A percentile compares a stretch with the other conserved stretches of the same genome.
Evolutionary conservation across 1,140 invertebrate genomes (phyloP).

Genomic region (Drosophila sechellia): DNA sequence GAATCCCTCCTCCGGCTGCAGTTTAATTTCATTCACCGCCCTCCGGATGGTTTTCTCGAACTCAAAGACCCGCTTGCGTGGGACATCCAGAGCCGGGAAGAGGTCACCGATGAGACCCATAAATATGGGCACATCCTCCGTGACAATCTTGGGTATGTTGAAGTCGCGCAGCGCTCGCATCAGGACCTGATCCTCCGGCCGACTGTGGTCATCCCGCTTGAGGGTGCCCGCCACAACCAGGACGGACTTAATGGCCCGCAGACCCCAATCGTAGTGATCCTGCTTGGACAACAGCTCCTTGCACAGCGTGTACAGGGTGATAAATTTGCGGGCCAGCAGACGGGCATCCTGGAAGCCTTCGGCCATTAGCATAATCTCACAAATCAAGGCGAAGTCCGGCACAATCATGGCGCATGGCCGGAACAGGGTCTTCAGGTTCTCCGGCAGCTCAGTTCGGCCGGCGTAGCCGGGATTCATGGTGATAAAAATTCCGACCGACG

Average conservation of each 20-base stretch:
- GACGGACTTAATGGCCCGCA: slow-evolving; percentile 94
- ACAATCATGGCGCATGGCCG: slow-evolving; percentile 95
- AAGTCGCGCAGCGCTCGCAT: slow-evolving; percentile 93
- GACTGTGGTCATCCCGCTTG: slow-evolving; percentile 86
- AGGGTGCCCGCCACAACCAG: slow-evolving; percentile 93
- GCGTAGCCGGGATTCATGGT: slow-evolving; percentile 98
- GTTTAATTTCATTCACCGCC: slow-evolving; percentile 90
- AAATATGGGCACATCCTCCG: slow-evolving; percentile 93
- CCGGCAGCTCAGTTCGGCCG: slow-evolving; percentile 85
- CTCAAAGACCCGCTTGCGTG: slow-evolving; percentile 89
- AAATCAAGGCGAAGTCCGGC: slow-evolving; percentile 94
- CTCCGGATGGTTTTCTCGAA: slow-evolving; percentile 91
- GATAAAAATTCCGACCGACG: slow-evolving; percentile 94
- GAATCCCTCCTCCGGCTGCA: slow-evolving; percentile 94
- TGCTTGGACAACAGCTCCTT: slow-evolving; percentile 93
- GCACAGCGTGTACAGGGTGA: slow-evolving; percentile 92
- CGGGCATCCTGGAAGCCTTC: slow-evolving; percentile 93
- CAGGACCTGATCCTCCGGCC: slow-evolving; percentile 89
- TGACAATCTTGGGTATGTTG: slow-evolving; percentile 94
- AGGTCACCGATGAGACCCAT: slow-evolving; percentile 94
- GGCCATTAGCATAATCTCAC: slow-evolving; percentile 94
- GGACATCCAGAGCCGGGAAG: slow-evolving; percentile 93
- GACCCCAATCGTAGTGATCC: slow-evolving; percentile 95
- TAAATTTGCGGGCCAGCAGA: slow-evolving; percentile 92
- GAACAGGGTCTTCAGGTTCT: slow-evolving; percentile 84